These are phyloP conservation scores for Lydus trimaculatus DNA, from an alignment of 2,888 invertebrate species.

Conservation along the genomic window DNA sequence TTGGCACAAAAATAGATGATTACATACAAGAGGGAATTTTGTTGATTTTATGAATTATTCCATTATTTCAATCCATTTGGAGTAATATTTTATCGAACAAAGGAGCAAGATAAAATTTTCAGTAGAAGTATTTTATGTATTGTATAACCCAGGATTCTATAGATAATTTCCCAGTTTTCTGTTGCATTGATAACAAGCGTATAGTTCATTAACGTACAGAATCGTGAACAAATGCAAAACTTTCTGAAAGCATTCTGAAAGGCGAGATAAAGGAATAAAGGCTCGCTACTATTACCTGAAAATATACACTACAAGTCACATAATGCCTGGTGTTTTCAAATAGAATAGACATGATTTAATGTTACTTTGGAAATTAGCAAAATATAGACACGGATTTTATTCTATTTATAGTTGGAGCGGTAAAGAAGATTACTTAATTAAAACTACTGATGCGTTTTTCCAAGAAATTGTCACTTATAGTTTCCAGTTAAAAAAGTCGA, in stretches of 20 bases:
- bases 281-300: constrained; percentile 47
- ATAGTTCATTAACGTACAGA: constrained; percentile 61
- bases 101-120: neutral
- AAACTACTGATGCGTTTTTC: constrained; percentile 5
- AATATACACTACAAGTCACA: constrained; percentile 55
- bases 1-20: neutral
- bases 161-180: constrained; percentile 55
- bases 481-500: constrained; percentile 15
- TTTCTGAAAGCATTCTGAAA: constrained; percentile 58
- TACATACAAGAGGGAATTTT: neutral
- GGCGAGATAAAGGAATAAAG: constrained; percentile 62
- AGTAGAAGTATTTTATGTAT: neutral
- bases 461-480: neutral
- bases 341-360: constrained; percentile 47
- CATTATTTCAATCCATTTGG: neutral
- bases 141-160: neutral
- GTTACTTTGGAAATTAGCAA: constrained; percentile 53
- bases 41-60: neutral
- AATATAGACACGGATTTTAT: neutral
- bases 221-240: constrained; percentile 57
- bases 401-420: constrained; percentile 9
- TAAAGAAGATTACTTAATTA: constrained; percentile 17
- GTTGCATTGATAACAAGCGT: constrained; percentile 53
- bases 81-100: neutral
- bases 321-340: constrained; percentile 52